phyloP scores from a whole-genome alignment of 2,113 vertebrate species.

The Crotophaga sulcirostris region DNA sequence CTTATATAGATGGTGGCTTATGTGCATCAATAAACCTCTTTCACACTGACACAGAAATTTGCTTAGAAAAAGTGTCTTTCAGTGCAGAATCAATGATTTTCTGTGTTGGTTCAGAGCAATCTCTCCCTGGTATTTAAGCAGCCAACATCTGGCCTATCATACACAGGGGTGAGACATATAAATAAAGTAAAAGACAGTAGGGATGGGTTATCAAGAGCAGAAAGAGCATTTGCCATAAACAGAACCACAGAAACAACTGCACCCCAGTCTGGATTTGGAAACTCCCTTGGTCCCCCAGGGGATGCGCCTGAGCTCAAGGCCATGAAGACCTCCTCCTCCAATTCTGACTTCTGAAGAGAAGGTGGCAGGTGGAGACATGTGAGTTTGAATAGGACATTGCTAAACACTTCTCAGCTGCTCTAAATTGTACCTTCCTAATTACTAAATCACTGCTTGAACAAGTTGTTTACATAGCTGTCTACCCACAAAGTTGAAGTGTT shows the following conservation, averaged over 20 bases:
- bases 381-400: not conserved
- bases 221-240: not conserved
- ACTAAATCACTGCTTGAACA: not conserved
- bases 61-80: not conserved
- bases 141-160: not conserved
- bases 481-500: not conserved
- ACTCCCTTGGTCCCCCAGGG: not conserved
- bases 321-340: not conserved
- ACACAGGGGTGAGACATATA: not conserved
- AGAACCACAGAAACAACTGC: not conserved
- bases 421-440: not conserved
- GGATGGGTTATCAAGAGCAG: not conserved
- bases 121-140: not conserved
- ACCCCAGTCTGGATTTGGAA: not conserved
- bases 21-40: not conserved
- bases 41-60: not conserved
- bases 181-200: not conserved
- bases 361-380: not conserved
- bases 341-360: not conserved
- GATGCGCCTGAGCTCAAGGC: not conserved
- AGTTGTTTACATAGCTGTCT: slow-evolving; percentile 2
- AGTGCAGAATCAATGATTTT: not conserved
- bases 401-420: not conserved
- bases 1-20: not conserved
- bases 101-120: not conserved